A percentile compares a stretch with the other conserved stretches of the same genome.
Conservation (phyloP, 2,888 invertebrate genomes). For the Tachina grossa region DNA sequence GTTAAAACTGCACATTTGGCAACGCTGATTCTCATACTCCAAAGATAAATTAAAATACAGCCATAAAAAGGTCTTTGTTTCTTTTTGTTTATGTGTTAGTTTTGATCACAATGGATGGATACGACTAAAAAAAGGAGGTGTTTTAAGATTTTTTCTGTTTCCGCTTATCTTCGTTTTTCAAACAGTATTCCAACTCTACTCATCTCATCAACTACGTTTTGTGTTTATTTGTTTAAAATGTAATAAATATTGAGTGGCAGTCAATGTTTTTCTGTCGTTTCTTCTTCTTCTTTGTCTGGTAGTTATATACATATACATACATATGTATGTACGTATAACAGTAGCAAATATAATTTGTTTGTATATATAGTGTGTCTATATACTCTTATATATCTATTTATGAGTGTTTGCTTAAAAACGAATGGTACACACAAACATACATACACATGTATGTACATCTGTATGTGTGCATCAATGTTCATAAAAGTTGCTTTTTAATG, state of each 20-base stretch:
- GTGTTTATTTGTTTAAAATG: conserved; percentile 82
- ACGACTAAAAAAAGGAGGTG: conserved; percentile 51
- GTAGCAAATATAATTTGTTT: conserved; percentile 31
- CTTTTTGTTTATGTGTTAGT: conserved; percentile 58
- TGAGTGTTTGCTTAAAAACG: no score
- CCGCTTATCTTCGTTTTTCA: neutral
- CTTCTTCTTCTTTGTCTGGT: conserved; percentile 73
- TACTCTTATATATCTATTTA: neutral
- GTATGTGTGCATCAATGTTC: neutral
- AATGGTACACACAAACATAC: neutral
- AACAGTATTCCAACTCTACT: conserved; percentile 26
- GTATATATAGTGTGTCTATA: conserved; percentile 13
- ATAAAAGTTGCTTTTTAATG: conserved; percentile 68
- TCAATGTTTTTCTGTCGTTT: conserved; percentile 66
- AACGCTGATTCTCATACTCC: conserved; percentile 14
- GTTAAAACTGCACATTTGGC: no score
- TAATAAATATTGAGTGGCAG: conserved; percentile 80
- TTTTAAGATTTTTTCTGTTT: conserved; percentile 42
- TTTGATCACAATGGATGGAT: conserved; percentile 66
- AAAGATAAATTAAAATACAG: conserved; percentile 16
- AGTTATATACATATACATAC: conserved; percentile 67
- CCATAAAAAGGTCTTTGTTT: neutral
- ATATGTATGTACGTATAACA: neutral
- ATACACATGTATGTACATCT: conserved; percentile 4
- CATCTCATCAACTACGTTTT: conserved; percentile 48